Conservation (phyloP, 35 echinoderm and acorn worm species). For the Eucidaris tribuloides region DNA sequence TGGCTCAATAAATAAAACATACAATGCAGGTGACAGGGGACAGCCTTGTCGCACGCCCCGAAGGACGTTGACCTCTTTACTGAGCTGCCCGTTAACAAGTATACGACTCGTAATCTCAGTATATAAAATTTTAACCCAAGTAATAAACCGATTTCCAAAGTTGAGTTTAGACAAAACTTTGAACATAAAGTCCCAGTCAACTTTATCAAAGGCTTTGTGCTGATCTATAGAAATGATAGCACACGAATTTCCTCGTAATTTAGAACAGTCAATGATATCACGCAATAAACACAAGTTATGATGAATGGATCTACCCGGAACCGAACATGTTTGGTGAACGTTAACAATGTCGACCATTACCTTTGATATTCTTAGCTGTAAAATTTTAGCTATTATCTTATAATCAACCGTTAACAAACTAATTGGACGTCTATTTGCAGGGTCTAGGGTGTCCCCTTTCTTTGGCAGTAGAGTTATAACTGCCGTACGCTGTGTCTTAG, state of each 20-base stretch:
- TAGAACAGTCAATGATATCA: conserved; percentile 19
- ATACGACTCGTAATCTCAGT: conserved; percentile 24
- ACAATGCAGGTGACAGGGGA: conserved; percentile 31
- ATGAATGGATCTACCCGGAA: conserved; percentile 46
- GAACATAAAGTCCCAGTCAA: conserved; percentile 33
- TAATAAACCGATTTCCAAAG: conserved; percentile 29
- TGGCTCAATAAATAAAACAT: conserved; percentile 49
- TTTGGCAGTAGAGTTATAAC: conserved; percentile 24
- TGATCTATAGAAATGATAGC: conserved; percentile 47
- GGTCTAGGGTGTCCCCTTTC: background rate
- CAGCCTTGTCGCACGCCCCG: conserved; percentile 37
- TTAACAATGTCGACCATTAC: conserved; percentile 33
- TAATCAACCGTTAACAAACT: conserved; percentile 42
- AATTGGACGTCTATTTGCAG: conserved; percentile 26
- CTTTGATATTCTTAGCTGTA: conserved; percentile 8
- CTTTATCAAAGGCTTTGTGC: conserved; percentile 62
- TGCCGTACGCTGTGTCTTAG: conserved; percentile 2
- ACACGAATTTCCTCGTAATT: background rate
- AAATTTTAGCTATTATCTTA: conserved; percentile 52
- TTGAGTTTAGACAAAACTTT: background rate
- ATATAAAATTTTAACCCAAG: conserved; percentile 58
- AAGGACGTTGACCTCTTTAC: background rate
- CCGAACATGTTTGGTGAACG: conserved; percentile 41
- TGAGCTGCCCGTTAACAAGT: conserved; percentile 12
- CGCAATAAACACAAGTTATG: conserved; percentile 29